phyloP scores from a whole-genome alignment of 2,113 vertebrate genomes.

The Poicephalus gulielmi region DNA sequence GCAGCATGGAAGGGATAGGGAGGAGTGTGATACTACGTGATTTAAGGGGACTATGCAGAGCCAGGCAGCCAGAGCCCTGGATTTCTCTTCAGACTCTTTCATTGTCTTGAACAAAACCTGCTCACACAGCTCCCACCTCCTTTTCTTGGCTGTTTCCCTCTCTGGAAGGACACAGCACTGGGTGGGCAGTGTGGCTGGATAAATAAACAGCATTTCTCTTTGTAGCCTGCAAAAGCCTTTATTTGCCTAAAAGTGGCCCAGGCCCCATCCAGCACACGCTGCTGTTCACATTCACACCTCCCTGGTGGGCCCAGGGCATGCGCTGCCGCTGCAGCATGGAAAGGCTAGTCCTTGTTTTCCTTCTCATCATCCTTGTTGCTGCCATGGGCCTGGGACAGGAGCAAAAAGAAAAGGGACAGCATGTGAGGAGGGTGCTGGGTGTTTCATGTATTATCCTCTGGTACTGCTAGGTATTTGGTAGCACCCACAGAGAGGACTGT shows the following conservation, averaged over 20 bases:
- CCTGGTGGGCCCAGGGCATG: fast-evolving
- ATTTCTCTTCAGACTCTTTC: neutral
- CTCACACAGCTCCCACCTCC: neutral
- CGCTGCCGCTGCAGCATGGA: fast-evolving
- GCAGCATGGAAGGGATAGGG: fast-evolving
- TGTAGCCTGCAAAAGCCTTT: neutral
- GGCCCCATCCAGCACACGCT: neutral
- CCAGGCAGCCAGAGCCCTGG: neutral
- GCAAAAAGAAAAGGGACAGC: neutral
- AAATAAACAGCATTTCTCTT: neutral
- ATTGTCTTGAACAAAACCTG: neutral
- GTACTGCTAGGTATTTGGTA: neutral
- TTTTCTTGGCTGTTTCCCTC: neutral
- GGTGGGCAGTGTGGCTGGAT: neutral
- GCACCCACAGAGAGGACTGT: neutral
- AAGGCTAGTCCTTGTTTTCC: conserved; percentile 24
- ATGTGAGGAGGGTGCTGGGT: neutral
- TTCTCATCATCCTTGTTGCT: neutral
- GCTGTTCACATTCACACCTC: neutral
- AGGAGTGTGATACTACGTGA: fast-evolving
- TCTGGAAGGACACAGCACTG: fast-evolving
- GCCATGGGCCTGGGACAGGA: neutral
- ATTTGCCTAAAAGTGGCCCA: conserved; percentile 1
- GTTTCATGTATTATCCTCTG: fast-evolving
- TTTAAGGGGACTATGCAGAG: fast-evolving